These are phyloP conservation scores for Sternarchorhynchus goeldii DNA, from an alignment of 2,797 vertebrate genomes.

Conservation along the genomic window DNA sequence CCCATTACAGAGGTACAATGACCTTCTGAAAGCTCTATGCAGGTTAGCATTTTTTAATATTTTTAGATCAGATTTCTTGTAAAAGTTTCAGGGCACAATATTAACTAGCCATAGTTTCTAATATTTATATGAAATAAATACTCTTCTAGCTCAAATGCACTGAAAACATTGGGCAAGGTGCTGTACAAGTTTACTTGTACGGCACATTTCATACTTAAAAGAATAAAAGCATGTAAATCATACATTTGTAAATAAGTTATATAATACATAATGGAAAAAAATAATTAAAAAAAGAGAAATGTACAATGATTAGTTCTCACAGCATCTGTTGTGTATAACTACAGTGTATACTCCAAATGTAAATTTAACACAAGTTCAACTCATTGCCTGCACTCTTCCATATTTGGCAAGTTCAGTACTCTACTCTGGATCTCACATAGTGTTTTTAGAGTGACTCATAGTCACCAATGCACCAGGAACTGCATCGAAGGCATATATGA, in stretches of 20 bases:
- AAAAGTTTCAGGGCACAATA: conserved; percentile 1
- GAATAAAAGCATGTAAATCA: no score
- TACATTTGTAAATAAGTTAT: no score
- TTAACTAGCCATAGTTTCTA: conserved; percentile 6
- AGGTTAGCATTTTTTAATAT: neutral
- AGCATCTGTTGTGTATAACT: no score
- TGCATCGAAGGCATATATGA: conserved; percentile 13
- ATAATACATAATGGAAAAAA: no score
- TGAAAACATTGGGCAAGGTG: no score
- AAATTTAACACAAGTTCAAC: neutral
- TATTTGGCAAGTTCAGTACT: neutral
- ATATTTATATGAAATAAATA: neutral
- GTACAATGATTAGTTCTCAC: no score
- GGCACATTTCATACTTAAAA: no score
- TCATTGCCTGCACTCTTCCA: neutral
- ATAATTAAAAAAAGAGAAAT: no score
- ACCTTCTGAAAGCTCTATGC: conserved; percentile 17
- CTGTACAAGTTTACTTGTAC: no score
- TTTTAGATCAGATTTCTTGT: neutral
- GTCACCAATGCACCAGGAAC: conserved; percentile 15
- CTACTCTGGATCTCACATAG: conserved; percentile 3
- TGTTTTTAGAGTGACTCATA: neutral
- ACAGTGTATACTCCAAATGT: no score
- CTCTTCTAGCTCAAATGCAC: no score
- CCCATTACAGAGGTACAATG: neutral